Evolutionary conservation across 1,140 invertebrate species (phyloP).

Genomic region (Holotrichia oblita): DNA sequence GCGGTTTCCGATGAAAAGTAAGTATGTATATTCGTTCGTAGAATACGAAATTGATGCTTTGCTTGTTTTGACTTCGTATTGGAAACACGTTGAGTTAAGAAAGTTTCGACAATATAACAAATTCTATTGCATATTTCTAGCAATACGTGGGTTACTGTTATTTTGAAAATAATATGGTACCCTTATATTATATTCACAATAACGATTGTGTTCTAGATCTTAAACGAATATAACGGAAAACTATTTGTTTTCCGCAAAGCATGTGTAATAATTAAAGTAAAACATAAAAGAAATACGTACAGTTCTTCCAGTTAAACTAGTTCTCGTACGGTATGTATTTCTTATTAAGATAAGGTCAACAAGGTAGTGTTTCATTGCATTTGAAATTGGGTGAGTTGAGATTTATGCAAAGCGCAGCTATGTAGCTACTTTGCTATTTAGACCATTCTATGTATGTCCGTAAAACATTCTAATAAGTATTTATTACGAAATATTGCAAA

Average conservation of each 20-base stretch:
- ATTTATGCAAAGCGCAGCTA: not conserved
- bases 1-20: not conserved
- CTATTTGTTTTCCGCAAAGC: not conserved
- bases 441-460: not conserved
- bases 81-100: not conserved
- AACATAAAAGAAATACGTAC: not conserved
- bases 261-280: not conserved
- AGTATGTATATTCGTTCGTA: not conserved
- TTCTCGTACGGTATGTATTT: conserved; percentile 24
- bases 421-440: not conserved
- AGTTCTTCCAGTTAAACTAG: conserved; percentile 27
- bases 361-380: not conserved
- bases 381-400: conserved; percentile 23
- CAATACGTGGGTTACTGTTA: not conserved
- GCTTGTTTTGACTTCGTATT: not conserved
- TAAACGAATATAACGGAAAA: not conserved
- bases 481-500: not conserved
- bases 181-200: too few species aligned
- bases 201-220: too few species aligned
- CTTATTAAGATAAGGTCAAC: conserved; percentile 22
- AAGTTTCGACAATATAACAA: not conserved
- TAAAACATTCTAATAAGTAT: conserved; percentile 9
- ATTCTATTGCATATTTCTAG: not conserved
- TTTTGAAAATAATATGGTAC: too few species aligned
- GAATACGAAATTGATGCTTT: not conserved